Conservation (phyloP, 2,888 invertebrate genomes). For the Hydropsyche betteni region DNA sequence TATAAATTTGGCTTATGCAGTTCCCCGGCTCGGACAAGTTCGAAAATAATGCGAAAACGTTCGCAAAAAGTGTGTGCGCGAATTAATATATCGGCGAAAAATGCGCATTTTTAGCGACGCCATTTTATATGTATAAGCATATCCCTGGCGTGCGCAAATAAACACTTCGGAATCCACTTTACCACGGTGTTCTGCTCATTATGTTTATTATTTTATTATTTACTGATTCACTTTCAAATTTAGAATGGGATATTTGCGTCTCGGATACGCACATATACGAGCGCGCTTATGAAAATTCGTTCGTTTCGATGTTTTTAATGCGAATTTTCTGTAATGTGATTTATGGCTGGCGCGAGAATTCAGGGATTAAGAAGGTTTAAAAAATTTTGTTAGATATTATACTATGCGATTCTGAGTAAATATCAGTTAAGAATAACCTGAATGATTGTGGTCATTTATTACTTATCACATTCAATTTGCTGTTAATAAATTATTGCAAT, state of each 20-base stretch:
- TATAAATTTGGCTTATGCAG: background rate
- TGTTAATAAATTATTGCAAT: too few species aligned
- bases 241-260: constrained; percentile 56
- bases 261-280: background rate
- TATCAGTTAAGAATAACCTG: too few species aligned
- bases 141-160: constrained; percentile 44
- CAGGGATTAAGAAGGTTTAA: too few species aligned
- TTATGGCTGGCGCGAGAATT: too few species aligned
- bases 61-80: background rate
- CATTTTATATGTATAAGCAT: background rate
- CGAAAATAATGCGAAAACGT: background rate
- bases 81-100: too few species aligned
- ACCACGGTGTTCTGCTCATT: constrained; percentile 45
- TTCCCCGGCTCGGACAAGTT: background rate
- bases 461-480: too few species aligned
- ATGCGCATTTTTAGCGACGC: background rate
- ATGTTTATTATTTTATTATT: constrained; percentile 62
- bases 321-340: too few species aligned
- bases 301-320: too few species aligned
- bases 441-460: too few species aligned
- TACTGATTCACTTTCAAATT: constrained; percentile 68
- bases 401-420: too few species aligned
- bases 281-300: too few species aligned
- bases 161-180: constrained; percentile 51
- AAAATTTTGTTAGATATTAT: too few species aligned